These are phyloP conservation scores for Phyllostomus hastatus DNA, from an alignment of 2,113 vertebrate species.

Conservation along the genomic window DNA sequence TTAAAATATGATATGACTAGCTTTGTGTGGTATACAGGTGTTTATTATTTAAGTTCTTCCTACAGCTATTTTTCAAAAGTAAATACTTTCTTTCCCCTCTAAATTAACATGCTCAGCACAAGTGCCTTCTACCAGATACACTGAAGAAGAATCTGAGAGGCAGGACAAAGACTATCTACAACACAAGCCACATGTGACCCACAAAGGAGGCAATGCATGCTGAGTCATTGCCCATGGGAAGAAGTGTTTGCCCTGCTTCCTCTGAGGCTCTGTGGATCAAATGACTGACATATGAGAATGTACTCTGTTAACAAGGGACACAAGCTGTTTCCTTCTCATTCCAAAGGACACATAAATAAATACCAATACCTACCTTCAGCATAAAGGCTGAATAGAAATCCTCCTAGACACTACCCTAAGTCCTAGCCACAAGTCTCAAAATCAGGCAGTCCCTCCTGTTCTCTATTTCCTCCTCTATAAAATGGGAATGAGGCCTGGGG, in stretches of 20 bases:
- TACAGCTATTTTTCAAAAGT: not conserved
- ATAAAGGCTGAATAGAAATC: not conserved
- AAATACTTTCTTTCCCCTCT: not conserved
- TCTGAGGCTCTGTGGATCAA: not conserved
- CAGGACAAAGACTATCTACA: not conserved
- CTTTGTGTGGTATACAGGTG: not conserved
- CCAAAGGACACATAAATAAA: not conserved
- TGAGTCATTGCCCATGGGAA: not conserved
- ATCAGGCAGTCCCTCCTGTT: not conserved
- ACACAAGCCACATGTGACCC: not conserved
- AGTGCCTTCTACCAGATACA: not conserved
- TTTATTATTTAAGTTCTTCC: not conserved
- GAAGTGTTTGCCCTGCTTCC: not conserved
- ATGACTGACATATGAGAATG: not conserved
- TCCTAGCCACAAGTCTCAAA: not conserved
- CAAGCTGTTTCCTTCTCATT: not conserved
- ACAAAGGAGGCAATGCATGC: not conserved
- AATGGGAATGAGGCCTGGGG: not conserved
- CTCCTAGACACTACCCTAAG: not conserved
- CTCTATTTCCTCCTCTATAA: not conserved
- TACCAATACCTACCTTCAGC: not conserved
- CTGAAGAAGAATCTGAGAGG: not conserved
- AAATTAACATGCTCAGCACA: not conserved
- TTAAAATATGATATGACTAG: not conserved
- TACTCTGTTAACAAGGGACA: not conserved